A percentile compares a stretch with the other conserved stretches of the same genome.
phyloP scores from a whole-genome alignment of 2,797 vertebrate genomes.

The Sciurus carolinensis region DNA sequence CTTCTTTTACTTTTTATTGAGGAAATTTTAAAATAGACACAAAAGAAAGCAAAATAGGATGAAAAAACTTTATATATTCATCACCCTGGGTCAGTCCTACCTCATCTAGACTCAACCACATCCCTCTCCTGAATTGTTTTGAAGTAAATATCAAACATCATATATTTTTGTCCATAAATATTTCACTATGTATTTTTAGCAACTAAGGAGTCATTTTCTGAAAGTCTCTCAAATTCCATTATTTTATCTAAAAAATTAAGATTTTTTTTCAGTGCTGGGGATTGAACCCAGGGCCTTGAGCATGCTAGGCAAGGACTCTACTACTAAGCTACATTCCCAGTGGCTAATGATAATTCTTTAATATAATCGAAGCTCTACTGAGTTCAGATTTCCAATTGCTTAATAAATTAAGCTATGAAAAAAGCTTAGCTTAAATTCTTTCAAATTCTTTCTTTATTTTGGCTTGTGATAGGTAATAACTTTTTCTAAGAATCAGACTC shows the following conservation, averaged over 20 bases:
- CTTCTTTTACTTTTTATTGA: neutral
- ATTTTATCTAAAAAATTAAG: neutral
- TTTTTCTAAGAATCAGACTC: conserved; percentile 32
- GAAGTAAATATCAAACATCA: conserved; percentile 40
- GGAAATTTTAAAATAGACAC: neutral
- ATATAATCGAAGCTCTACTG: neutral
- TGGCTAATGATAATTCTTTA: neutral
- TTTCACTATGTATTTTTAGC: neutral
- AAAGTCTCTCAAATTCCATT: neutral
- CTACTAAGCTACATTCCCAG: too few relatives aligned
- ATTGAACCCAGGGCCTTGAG: neutral
- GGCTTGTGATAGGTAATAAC: neutral
- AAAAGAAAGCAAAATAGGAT: conserved; percentile 7
- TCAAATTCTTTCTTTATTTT: too few relatives aligned
- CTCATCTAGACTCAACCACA: neutral
- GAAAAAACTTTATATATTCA: neutral
- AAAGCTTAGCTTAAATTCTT: too few relatives aligned
- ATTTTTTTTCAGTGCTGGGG: neutral
- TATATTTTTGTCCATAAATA: neutral
- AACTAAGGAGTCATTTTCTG: neutral
- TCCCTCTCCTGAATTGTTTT: neutral
- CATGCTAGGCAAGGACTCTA: too few relatives aligned
- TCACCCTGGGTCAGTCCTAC: neutral
- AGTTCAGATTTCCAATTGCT: neutral
- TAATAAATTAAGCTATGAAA: neutral